Conservation (phyloP, 1,140 invertebrate species). For the Calephelis virginiensis region DNA sequence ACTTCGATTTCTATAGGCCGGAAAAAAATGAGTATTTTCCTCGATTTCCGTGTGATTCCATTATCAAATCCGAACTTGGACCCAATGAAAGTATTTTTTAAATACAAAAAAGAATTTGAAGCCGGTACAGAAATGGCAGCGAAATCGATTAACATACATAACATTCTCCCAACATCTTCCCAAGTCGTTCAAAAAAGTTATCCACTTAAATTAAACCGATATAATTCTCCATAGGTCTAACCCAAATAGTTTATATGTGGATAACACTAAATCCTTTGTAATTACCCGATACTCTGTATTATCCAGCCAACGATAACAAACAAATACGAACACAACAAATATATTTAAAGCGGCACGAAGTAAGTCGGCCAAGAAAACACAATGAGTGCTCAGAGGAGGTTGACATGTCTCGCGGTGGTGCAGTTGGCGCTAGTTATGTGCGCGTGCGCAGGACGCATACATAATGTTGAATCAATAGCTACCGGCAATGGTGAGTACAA, state of each 20-base stretch:
- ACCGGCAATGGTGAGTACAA: neutral
- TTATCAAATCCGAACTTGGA: no score
- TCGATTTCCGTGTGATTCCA: no score
- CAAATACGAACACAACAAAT: neutral
- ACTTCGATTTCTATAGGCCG: no score
- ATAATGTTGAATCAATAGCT: neutral
- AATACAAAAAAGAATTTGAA: no score
- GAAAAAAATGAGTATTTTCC: no score
- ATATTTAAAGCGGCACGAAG: constrained; percentile 10
- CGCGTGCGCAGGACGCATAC: neutral
- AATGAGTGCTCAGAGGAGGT: constrained; percentile 6
- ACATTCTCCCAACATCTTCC: no score
- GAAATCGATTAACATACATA: no score
- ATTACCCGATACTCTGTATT: constrained; percentile 9
- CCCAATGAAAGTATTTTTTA: no score
- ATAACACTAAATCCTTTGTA: neutral
- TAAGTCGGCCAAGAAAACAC: constrained; percentile 1
- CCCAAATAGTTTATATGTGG: neutral
- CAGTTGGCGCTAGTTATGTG: neutral
- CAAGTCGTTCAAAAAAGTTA: no score
- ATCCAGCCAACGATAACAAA: constrained; percentile 1
- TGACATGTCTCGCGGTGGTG: constrained; percentile 14
- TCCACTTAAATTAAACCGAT: no score
- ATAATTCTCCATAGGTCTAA: neutral
- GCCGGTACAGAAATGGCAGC: no score